Evolutionary conservation across 2,888 invertebrate genomes (phyloP), one percentile per base, ranked within the genome.

Genomic region (Meiosimyza decipiens): DNA sequence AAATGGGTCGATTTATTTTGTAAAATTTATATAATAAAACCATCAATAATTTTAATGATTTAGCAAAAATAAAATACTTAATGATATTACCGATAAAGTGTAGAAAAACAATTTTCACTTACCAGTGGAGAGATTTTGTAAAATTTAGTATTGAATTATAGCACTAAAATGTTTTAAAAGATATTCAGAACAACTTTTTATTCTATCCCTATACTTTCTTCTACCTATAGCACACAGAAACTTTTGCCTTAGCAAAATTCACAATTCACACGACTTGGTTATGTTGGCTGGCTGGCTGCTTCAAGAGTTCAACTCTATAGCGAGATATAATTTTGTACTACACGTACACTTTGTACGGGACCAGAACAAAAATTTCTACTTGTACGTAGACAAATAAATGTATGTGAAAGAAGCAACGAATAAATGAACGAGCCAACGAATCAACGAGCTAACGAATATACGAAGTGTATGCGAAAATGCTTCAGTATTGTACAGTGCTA

Each of bases 91-190:
- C 71, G 69, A 71, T 64, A 73, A 73, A 73, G 79, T 74, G 72
- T 81, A 78, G 81, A 78, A 77, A n/a, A 73, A 75, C 74, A 77
- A 67, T 76, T 81, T 79, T 77, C 75, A 81, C 81, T 80, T 79
- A 81, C 81, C 81, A 77, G 79, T 75, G 70, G 73, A 65, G 74
- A 75, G 71, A 74, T 62, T 74, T 66, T 67, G 49, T 72, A 76
- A 76, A 74, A 73, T 76, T 77, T 74, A 72, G 70, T 73, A 63
- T 65, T 75, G 64, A 79, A 78, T 77, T 78, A 64, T 63, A 59
- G 70, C 76, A 75, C 75, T 72, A 78, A 79, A 79, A 72, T 67
- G 71, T 62, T 52, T 69, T 73, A 74, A 77, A 76, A 65, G 40
- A 28, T 70, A 63, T 62, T 13, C 18, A 15, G 59, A 64, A 54